These are phyloP conservation scores for Origma solitaria DNA, from an alignment of 2,113 vertebrate species.

Conservation along the genomic window DNA sequence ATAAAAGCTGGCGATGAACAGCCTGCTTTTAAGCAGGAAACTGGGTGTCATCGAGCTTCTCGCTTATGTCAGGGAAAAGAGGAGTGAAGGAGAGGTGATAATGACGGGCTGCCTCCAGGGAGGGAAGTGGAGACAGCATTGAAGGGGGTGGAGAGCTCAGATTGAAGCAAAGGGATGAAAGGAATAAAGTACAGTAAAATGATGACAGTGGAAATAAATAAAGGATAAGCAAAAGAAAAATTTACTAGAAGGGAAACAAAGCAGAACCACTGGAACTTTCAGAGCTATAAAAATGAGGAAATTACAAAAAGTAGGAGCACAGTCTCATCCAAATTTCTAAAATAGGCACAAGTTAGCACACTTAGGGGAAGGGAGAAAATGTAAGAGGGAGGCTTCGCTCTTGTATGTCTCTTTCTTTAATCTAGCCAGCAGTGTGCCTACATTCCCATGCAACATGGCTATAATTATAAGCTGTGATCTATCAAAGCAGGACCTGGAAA, in stretches of 20 bases:
- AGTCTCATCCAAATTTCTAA: not conserved
- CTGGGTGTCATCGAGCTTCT: not conserved
- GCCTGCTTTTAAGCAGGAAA: not conserved
- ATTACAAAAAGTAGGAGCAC: not conserved
- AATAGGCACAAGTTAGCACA: not conserved
- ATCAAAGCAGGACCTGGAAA: conserved; percentile 14
- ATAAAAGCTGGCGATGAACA: not conserved
- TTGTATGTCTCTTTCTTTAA: not conserved
- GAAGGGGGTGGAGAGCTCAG: not conserved
- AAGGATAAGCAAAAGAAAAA: not conserved
- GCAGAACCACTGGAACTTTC: not conserved
- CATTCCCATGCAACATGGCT: not conserved
- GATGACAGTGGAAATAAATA: not conserved
- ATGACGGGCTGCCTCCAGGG: conserved; percentile 18
- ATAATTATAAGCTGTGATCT: conserved; percentile 20
- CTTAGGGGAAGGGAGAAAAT: not conserved
- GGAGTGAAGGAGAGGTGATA: conserved; percentile 2
- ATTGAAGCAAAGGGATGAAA: not conserved
- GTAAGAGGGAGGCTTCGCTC: not conserved
- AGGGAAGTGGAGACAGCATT: not conserved
- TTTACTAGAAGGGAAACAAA: not conserved
- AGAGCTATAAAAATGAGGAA: not conserved
- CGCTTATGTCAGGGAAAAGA: not conserved
- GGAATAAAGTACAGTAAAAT: not conserved
- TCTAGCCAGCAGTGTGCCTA: conserved; percentile 5